Conservation (phyloP, 23 tunicate genomes). For the Halocynthia roretzi region DNA sequence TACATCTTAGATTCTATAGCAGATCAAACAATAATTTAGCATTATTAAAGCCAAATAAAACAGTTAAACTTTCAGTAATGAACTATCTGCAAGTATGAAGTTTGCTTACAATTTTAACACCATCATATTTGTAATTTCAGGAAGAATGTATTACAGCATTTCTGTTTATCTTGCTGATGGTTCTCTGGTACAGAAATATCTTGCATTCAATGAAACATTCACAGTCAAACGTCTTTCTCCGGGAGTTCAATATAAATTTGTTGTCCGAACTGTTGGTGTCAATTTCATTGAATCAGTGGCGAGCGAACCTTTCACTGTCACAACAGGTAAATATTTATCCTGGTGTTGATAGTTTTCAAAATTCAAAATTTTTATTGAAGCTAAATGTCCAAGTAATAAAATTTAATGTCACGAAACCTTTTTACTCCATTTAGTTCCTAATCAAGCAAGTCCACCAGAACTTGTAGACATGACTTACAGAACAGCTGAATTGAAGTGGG, state of each 20-base stretch:
- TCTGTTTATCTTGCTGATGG: constrained; percentile 4
- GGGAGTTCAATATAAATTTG: constrained; percentile 27
- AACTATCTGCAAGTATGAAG: too few relatives aligned
- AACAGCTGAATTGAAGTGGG: neutral
- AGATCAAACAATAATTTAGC: too few relatives aligned
- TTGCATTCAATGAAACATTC: constrained; percentile 4
- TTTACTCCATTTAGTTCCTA: constrained; percentile 10
- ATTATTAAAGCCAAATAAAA: too few relatives aligned
- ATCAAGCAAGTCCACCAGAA: constrained; percentile 2
- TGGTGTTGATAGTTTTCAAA: neutral
- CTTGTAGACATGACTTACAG: constrained; percentile 7
- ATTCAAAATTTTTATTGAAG: too few relatives aligned
- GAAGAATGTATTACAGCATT: constrained; percentile 2
- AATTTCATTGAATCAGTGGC: constrained; percentile 16
- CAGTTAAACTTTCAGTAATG: too few relatives aligned
- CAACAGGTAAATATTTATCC: constrained; percentile 33
- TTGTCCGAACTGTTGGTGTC: constrained; percentile 28
- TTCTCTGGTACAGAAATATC: constrained; percentile 2
- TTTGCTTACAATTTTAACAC: too few relatives aligned
- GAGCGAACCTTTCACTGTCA: constrained; percentile 31
- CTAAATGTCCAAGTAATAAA: neutral
- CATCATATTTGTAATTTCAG: neutral
- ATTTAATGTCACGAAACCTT: neutral
- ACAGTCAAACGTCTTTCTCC: constrained; percentile 22
- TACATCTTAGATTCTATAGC: too few relatives aligned